A percentile compares a stretch with the other conserved stretches of the same genome.
Conservation (phyloP, 2,113 vertebrate genomes). For the Saccopteryx bilineata region DNA sequence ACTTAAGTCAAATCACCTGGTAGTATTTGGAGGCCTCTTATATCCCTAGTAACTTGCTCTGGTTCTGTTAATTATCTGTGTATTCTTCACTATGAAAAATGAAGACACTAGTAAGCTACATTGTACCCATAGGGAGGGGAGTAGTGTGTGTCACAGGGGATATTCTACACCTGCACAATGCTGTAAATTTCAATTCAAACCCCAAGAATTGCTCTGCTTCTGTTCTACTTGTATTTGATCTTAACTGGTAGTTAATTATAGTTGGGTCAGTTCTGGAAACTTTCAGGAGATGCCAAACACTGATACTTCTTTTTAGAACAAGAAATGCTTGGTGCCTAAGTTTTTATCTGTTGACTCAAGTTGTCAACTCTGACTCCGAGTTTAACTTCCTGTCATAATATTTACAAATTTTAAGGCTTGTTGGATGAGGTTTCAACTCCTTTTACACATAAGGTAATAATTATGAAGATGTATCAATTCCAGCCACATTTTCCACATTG, state of each 20-base stretch:
- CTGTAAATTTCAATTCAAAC: neutral
- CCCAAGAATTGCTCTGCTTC: neutral
- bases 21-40: neutral
- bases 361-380: neutral
- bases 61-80: neutral
- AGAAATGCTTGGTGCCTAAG: neutral
- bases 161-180: neutral
- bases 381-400: neutral
- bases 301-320: neutral
- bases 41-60: neutral
- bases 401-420: neutral
- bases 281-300: neutral
- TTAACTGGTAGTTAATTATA: neutral
- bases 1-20: neutral
- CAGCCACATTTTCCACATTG: neutral
- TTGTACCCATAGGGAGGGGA: neutral
- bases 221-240: neutral
- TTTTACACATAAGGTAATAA: neutral
- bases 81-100: neutral
- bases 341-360: neutral
- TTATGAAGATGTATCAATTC: neutral
- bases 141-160: neutral
- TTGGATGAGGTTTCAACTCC: neutral
- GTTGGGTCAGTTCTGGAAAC: neutral
- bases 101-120: neutral